Evolutionary conservation across 2,888 invertebrate species (phyloP), one percentile per base, ranked within the genome.

Genomic region (Drosophila tripunctata): DNA sequence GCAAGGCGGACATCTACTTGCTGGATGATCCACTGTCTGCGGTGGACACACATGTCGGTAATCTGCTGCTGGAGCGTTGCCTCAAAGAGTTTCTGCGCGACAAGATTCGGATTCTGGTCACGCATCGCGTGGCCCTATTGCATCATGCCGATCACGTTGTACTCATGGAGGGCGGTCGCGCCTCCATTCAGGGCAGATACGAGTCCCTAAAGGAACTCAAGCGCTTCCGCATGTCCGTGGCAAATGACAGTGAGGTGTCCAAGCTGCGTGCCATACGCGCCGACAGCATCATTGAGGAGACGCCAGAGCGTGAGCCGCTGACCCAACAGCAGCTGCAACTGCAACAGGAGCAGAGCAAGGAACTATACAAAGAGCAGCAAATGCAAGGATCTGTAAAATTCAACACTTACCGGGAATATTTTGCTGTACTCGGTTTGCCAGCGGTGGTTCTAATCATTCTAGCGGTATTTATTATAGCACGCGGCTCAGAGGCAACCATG

Each of bases 21-120:
- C 90, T 96, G 51, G 96, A 96, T 84, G 96, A 96, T 91, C 96
- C 96, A 0, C 91, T 96, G 8, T 93, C 95, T 44, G 96, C 96
- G 0, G 96, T 96, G 0, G 96, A 96, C 87, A 92, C 95, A 0
- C 94, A 94, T 74, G 96, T 96, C 0, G 95, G 95, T 1, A 93
- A 94, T 73, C 94, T 94, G 85, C 92, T 96, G 58, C 94, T 96
- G 84, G 94, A 95, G 57, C 93, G 94, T 82, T 96, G 95, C 77
- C 93, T 96, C 21, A 91, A 92, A 6, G 92, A 92, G 8, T 92
- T 93, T 63, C 90, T 95, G 22, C 90, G 90, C 17, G 92, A 93
- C 14, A 95, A 95, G 89, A 94, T 94, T 4, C 93, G 94, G 21
- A 93, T 96, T 38, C 91, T 96, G 52, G 94, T 95, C 4, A 96